A percentile compares a stretch with the other conserved stretches of the same genome.
Conservation (phyloP, 2,113 vertebrate species). For the Archilochus colubris region DNA sequence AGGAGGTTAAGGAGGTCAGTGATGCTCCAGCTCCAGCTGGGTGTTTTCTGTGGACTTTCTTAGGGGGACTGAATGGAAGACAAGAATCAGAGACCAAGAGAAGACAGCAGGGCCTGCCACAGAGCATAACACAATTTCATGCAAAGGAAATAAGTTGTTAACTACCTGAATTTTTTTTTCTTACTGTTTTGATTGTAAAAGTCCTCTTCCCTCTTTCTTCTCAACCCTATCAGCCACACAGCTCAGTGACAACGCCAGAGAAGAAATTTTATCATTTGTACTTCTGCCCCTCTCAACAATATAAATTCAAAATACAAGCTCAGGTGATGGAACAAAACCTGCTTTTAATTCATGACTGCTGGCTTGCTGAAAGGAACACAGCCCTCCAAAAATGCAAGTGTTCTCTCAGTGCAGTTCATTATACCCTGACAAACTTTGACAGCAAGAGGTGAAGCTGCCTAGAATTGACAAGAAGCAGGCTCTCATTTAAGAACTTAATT, state of each 20-base stretch:
- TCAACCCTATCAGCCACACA: not conserved
- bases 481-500: not conserved
- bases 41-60: not conserved
- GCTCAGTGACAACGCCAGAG: accelerated
- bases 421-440: not conserved
- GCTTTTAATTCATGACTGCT: not conserved
- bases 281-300: not conserved
- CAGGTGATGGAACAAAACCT: not conserved
- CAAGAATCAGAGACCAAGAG: not conserved
- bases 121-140: not conserved
- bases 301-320: not conserved
- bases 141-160: not conserved
- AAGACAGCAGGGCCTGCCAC: not conserved
- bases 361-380: not conserved
- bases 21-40: not conserved
- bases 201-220: not conserved
- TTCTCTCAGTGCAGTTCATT: accelerated
- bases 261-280: not conserved
- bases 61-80: not conserved
- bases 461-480: not conserved
- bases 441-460: not conserved
- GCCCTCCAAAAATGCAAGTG: not conserved
- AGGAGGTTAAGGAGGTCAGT: not conserved
- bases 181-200: not conserved
- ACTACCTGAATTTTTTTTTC: not conserved